phyloP scores from a whole-genome alignment of 2,113 vertebrate species.

The Nanorana parkeri region DNA sequence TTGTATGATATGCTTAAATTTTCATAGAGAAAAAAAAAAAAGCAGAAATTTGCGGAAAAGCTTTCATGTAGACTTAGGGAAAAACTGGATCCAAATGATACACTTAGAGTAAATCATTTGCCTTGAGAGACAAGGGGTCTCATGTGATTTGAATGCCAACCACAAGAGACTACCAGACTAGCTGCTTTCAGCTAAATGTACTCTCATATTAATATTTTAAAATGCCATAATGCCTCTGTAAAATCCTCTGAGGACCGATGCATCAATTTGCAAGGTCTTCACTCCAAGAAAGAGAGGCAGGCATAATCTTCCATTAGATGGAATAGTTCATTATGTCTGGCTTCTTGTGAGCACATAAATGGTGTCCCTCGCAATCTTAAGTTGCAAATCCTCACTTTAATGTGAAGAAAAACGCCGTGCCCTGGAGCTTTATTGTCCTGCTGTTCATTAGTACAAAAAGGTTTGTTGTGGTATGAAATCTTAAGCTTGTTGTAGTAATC shows the following conservation, averaged over 20 bases:
- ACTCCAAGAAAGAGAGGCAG: constrained; percentile 91
- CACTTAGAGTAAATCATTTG: constrained; percentile 95
- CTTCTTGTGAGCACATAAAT: constrained; percentile 86
- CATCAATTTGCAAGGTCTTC: constrained; percentile 96
- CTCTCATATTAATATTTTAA: constrained; percentile 99
- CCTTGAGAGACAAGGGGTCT: constrained; percentile 89
- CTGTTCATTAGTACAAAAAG: constrained; percentile 90
- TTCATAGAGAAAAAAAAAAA: constrained; percentile 76
- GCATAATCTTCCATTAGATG: constrained; percentile 92
- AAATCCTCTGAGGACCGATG: constrained; percentile 93
- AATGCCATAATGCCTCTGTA: constrained; percentile 96
- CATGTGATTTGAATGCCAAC: constrained; percentile 89
- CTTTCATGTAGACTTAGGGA: constrained; percentile 80
- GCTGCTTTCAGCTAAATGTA: constrained; percentile 98
- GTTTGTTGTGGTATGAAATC: constrained; percentile 90
- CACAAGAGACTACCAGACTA: constrained; percentile 89
- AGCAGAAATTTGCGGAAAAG: constrained; percentile 78
- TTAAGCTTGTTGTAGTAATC: constrained; percentile 84
- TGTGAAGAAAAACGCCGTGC: constrained; percentile 81
- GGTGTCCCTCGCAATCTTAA: constrained; percentile 86
- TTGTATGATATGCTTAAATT: constrained; percentile 78
- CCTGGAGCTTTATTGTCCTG: constrained; percentile 84
- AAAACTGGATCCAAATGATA: constrained; percentile 92
- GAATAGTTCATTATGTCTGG: constrained; percentile 89
- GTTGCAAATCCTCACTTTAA: constrained; percentile 91